Base-by-base conservation (phyloP, 2,888 invertebrate genomes). In the Dicroscelio sp. region DNA sequence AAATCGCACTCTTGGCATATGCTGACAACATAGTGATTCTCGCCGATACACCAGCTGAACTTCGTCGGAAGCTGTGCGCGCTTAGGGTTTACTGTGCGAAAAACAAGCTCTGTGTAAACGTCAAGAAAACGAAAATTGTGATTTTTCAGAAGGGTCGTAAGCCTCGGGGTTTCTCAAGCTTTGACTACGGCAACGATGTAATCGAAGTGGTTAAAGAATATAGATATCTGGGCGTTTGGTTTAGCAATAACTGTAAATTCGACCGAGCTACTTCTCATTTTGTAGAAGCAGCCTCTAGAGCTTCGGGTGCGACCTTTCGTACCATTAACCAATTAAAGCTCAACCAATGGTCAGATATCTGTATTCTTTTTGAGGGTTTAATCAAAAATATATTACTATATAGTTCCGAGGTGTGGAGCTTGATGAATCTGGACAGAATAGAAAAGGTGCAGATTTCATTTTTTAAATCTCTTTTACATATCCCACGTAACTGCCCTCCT, bases 1-100 rank as follows among this genome's bases (percentile, higher is more conserved):
- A 65, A 65, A 48, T 79, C 31, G 2, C 30, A 1, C 8, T 79
- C 8, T 35, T 65, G 14, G 65, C 65, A 31, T 79, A 65, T 38
- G 78, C 65, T 2, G 78, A 78, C 31, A 43, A 78, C 20, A 38
- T 78, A 14, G 78, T 78, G 17, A 10, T 79, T 38, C 23, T 79
- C n/a, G 25, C 79, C n/a, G 60, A 79, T 43, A 79, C 79, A 3
- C 79, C 79, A 14, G 10, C 8, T 0, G 67, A 79, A 52, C 48
- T 79, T 25, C 43, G 31, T 20, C 20, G 67, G 14, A 23, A 33
- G 17, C 52, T 67, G 17, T 30, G 48, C 30, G 65, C 31, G 2
- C n/a, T 67, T 3, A 23, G 25, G 30, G 31, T 67, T 52, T 67
- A 79, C 43, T 63, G 60, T n/a, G 6, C 0, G 14, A 3, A 27